Percentiles rank a stretch among this genome's conserved stretches.
phyloP scores from a whole-genome alignment of 2,113 vertebrate species.

The Coptodon bakossiorum region DNA sequence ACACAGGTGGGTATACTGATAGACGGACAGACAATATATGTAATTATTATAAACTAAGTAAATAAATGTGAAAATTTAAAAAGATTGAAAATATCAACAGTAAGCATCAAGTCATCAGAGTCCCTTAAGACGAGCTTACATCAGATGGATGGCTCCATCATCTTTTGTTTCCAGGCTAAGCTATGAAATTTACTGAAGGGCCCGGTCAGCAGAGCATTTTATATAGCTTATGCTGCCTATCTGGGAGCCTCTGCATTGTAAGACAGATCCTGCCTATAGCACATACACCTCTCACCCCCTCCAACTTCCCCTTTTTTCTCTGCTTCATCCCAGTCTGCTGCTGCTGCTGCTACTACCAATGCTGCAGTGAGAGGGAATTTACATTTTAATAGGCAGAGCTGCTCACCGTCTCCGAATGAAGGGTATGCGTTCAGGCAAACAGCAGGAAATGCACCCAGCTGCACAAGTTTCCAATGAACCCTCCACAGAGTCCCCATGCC shows the following conservation, averaged over 20 bases:
- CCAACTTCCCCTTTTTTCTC: constrained; percentile 37
- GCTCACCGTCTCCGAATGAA: constrained; percentile 70
- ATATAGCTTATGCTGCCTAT: constrained; percentile 43
- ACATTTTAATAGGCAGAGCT: constrained; percentile 82
- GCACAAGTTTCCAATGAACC: constrained; percentile 73
- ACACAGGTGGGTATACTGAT: not conserved
- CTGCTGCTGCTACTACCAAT: constrained; percentile 22
- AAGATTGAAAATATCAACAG: not conserved
- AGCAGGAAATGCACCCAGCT: constrained; percentile 72
- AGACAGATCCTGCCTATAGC: constrained; percentile 48
- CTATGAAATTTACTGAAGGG: constrained; percentile 23
- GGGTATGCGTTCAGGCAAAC: constrained; percentile 72
- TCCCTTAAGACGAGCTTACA: not conserved
- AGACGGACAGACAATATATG: not conserved
- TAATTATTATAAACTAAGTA: not conserved
- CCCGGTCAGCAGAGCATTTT: constrained; percentile 12
- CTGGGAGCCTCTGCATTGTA: constrained; percentile 25
- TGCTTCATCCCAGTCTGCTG: constrained; percentile 58
- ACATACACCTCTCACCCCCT: constrained; percentile 39
- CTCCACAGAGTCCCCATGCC: constrained; percentile 67
- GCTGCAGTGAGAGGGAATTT: constrained; percentile 75
- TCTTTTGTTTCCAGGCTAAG: constrained; percentile 32
- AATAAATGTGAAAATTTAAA: not conserved
- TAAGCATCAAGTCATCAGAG: not conserved
- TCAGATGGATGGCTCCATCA: constrained; percentile 3